These are phyloP conservation scores for Didymodactylos carnosus DNA, from an alignment of 2,888 invertebrate species.

Conservation along the genomic window DNA sequence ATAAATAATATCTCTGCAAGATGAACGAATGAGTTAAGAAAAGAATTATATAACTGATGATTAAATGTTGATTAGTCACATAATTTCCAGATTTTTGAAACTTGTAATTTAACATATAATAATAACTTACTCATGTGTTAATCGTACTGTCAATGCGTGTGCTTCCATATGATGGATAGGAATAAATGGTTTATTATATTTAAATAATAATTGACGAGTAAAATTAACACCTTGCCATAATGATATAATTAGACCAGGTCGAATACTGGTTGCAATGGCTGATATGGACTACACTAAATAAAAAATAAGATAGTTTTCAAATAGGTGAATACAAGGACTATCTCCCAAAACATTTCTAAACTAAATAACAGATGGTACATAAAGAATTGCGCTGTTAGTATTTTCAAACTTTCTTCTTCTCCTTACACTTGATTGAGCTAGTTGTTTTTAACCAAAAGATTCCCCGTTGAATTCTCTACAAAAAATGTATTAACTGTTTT, in stretches of 20 bases:
- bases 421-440: no score
- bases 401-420: no score
- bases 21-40: no score
- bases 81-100: neutral
- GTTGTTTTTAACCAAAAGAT: no score
- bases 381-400: no score
- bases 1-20: slow-evolving; percentile 6
- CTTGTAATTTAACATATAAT: neutral
- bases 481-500: no score
- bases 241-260: slow-evolving; percentile 63
- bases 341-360: neutral
- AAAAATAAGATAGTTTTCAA: neutral
- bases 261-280: slow-evolving; percentile 72
- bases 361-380: no score
- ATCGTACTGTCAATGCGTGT: slow-evolving; percentile 69
- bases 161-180: slow-evolving; percentile 99
- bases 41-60: no score
- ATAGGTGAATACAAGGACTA: neutral
- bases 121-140: slow-evolving; percentile 43
- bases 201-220: slow-evolving; percentile 52
- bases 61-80: no score
- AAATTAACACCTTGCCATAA: slow-evolving; percentile 59
- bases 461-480: no score
- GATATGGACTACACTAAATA: slow-evolving; percentile 30
- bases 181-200: slow-evolving; percentile 49